A percentile compares a stretch with the other conserved stretches of the same genome.
These are phyloP conservation scores for Hypsibius dujardini DNA, from an alignment of 1,140 invertebrate species.

Conservation along the genomic window DNA sequence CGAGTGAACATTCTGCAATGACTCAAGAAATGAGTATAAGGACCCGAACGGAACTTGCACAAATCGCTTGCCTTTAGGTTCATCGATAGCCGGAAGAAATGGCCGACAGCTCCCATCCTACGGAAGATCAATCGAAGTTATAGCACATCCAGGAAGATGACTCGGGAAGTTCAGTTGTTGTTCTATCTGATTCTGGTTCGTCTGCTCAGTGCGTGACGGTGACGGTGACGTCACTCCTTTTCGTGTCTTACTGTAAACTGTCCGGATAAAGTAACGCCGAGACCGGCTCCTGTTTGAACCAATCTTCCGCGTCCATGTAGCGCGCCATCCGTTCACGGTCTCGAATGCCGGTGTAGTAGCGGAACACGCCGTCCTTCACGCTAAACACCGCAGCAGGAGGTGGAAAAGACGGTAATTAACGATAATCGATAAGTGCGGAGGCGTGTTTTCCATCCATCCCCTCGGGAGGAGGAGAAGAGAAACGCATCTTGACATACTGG, in stretches of 20 bases:
- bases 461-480: no score
- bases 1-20: slow-evolving; percentile 5
- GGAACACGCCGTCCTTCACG: background rate
- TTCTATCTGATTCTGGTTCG: no score
- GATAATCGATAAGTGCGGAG: no score
- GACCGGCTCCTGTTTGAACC: background rate
- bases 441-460: no score
- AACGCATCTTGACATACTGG: background rate
- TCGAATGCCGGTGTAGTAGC: background rate
- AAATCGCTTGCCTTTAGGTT: background rate
- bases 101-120: background rate
- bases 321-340: background rate
- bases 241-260: background rate
- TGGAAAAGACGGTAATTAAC: background rate
- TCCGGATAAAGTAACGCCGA: background rate
- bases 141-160: background rate
- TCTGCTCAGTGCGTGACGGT: no score
- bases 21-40: background rate
- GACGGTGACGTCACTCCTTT: no score
- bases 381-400: background rate
- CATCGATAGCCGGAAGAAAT: slow-evolving; percentile 6
- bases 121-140: background rate
- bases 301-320: background rate
- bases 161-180: background rate
- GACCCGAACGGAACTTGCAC: background rate